Evolutionary conservation across 2,113 vertebrate genomes (phyloP), one percentile per base, ranked within the genome.

Genomic region (Noturus placidus): DNA sequence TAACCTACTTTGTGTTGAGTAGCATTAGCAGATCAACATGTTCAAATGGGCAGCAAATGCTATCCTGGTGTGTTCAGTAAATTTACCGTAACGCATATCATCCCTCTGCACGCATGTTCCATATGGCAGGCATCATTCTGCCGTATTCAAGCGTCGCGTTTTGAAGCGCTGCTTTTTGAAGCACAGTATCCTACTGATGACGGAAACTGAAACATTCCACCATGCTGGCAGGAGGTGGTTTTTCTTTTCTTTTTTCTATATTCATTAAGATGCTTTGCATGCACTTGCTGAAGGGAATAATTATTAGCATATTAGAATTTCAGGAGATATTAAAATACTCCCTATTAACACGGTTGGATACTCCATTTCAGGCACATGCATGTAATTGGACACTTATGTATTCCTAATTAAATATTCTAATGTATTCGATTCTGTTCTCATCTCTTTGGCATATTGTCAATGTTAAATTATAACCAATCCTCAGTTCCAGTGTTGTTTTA

Each of bases 291-390:
- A 87, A 87, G 85, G 77, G 59, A 87, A 87, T 25, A 87, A 87
- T 87, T 86, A 86, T 80, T 87, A 83, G 80, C 69, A 83, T 76
- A 74, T 87, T 61, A 74, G 38, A 83, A 87, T 83, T 83, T 76
- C 70, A 57, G 54, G 38, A 52, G 69, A 70, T 69, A 87, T 70
- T 67, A 70, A 87, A 61, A 83, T 70, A 69, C 65, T 87, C 6
- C n/a, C 42, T 86, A 86, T 86, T 86, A 86, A 56, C 78, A 61
- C 86, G 83, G 80, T 52, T 83, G 80, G 86, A 83, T 82, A 61
- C 46, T 63, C 46, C 76, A 79, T 86, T 54, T 67, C 61, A 80
- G 67, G 82, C 54, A 87, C 59, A 72, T 63, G 38, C 56, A 83
- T 65, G 79, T 87, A 87, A 87, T 82, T 82, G 79, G 67, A 82